These are phyloP conservation scores for Yponomeuta malinellus DNA, from an alignment of 2,888 invertebrate genomes.

Conservation along the genomic window DNA sequence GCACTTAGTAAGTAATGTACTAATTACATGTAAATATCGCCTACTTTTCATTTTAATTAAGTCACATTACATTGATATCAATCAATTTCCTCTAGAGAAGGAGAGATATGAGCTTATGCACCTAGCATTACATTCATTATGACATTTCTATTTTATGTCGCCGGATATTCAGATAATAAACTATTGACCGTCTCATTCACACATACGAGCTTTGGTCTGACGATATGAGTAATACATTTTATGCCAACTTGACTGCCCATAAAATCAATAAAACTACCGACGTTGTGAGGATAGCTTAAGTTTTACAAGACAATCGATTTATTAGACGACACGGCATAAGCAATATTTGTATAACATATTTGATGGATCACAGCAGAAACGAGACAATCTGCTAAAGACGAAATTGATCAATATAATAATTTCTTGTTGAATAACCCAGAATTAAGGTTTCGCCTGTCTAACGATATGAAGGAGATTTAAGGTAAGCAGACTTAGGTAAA, in stretches of 20 bases:
- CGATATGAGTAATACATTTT: background rate
- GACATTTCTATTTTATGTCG: conserved; percentile 16
- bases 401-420: no score
- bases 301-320: background rate
- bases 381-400: no score
- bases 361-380: no score
- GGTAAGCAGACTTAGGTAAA: no score
- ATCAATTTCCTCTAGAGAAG: conserved; percentile 5
- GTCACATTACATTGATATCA: background rate
- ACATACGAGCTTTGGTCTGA: background rate
- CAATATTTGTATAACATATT: no score
- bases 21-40: no score
- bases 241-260: background rate
- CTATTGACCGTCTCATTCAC: background rate
- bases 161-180: conserved; percentile 22
- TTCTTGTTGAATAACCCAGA: no score
- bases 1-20: no score
- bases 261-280: background rate
- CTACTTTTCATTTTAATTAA: background rate
- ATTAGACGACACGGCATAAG: background rate
- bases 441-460: no score
- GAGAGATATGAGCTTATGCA: background rate
- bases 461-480: no score
- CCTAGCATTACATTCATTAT: conserved; percentile 2
- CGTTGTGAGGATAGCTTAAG: background rate